Evolutionary conservation across 37 sponge, comb jelly and placozoan genomes (phyloP), one percentile per base, ranked within the genome.

Genomic region (Cladorhizidae sp.): DNA sequence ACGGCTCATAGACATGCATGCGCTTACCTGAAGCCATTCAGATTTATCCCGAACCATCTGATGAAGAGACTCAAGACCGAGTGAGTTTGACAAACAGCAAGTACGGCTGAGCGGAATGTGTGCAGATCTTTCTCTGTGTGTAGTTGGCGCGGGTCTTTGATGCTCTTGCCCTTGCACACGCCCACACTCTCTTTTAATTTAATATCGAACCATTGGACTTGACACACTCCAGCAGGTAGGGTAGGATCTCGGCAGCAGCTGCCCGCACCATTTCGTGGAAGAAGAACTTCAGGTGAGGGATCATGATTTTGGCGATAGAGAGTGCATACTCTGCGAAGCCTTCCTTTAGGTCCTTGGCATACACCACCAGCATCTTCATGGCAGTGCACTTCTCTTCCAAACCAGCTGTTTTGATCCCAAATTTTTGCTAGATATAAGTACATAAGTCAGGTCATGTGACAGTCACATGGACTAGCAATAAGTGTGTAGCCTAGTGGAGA

Each of bases 311-410:
- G 8, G 91, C 80, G 0, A 95, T 93, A 2, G 75, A 59, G 57
- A 93, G 96, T 12, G 92, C 92, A 78, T 95, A 98, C 8, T 89
- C 91, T 1, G 83, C 92, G 84, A 98, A 98, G 0, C 97, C 99
- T 32, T 96, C 99, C 78, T 89, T 86, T 39, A 98, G 75, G 61
- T 98, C 99, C 61, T 93, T 86, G 32, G 99, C 99, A 78, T 98
- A 98, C n/a, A 96, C 93, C 31, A 96, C 96, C 79, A 98, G 71
- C 99, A 98, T 95, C 84, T 98, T 96, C 85, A 93, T 95, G 64
- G 99, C 99, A n/a, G 99, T 98, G 72, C 81, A 85, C 89, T 98
- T 98, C 74, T 98, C 99, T 28, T 98, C 99, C 49, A 98, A 86
- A 28, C 96, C 96, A 37, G 95, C 93, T 36, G 99, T 98, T 81